Percentiles rank a stretch among this genome's conserved stretches.
Evolutionary conservation across 1,140 invertebrate genomes (phyloP).

Genomic region (Rhagoletis zephyria): DNA sequence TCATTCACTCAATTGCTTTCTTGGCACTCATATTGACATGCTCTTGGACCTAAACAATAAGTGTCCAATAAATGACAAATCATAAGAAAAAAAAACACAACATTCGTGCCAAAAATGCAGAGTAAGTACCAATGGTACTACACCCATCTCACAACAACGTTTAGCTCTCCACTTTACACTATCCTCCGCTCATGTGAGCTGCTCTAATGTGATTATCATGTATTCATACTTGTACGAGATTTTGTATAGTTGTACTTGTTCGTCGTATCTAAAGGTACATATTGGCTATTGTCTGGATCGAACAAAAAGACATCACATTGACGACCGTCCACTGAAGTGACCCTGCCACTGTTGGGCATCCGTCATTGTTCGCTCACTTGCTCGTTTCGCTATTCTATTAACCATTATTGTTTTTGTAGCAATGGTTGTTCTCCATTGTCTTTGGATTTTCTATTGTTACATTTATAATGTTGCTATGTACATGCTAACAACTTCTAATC

Average conservation of each 20-base stretch:
- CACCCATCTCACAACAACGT: background rate
- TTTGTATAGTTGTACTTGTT: background rate
- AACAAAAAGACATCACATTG: background rate
- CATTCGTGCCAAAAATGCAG: background rate
- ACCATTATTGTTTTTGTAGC: constrained; percentile 18
- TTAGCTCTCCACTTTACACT: background rate
- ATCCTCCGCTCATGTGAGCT: background rate
- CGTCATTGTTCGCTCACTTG: background rate
- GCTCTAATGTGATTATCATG: constrained; percentile 43
- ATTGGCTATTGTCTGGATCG: constrained; percentile 5
- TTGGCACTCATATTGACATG: constrained; percentile 44
- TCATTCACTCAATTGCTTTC: constrained; percentile 19
- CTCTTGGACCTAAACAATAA: constrained; percentile 32
- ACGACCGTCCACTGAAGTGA: background rate
- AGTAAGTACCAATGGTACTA: background rate
- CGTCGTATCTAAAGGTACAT: background rate
- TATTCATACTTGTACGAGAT: constrained; percentile 10
- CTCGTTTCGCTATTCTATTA: constrained; percentile 1
- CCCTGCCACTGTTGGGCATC: background rate
- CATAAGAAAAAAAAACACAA: background rate
- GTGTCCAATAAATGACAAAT: constrained; percentile 51
- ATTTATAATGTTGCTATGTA: background rate
- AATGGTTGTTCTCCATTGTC: background rate
- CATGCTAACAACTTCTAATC: constrained; percentile 30
- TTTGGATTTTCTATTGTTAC: background rate